Base-by-base conservation (phyloP, 2,888 invertebrate species). In the Panopea generosa region DNA sequence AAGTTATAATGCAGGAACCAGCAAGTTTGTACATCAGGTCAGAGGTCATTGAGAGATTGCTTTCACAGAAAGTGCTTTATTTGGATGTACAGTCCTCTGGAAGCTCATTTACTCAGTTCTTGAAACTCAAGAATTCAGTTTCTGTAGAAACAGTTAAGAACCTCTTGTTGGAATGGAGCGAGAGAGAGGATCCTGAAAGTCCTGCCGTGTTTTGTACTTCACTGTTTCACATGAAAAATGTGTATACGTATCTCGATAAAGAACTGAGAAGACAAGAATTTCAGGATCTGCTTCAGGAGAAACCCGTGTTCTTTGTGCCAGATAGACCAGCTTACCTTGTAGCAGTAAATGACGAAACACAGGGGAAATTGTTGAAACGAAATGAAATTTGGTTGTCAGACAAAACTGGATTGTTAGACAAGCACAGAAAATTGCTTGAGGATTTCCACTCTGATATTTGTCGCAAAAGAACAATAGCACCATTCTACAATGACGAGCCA, bases 321-420 rank as follows among this genome's bases (percentile, higher is more conserved):
- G 55, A 73, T 26, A 49, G 24, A 18, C 43, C 38, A 9, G 43
- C 49, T 4, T 40, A 27, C 7, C 22, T 18, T 4, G n/a, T 18
- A 14, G 49, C 47, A 9, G 38, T 43, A 24, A 27, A 52, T 27
- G 22, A 57, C 14, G 61, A 80, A 16, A 63, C 85, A 1, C 60
- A 77, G 29, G 89, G 90, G 4, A 66, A 68, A 59, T 87, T 90
- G 88, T 53, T 89, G 52, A 77, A 56, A 3, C 52, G 86, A 27
- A 63, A 82, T 16, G 91, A 92, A 73, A 84, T 91, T 7, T 90
- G 91, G 86, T 87, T 91, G 87, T 53, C 74, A 2, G 92, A 92
- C 56, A 84, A 72, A 3, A 88, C 89, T 0, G 84, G 85, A n/a
- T 79, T 92, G 33, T 89, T 91, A 68, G 52, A 61, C 29, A 89